phyloP scores from a whole-genome alignment of 2,888 invertebrate species.

The Herminia tarsipennalis region DNA sequence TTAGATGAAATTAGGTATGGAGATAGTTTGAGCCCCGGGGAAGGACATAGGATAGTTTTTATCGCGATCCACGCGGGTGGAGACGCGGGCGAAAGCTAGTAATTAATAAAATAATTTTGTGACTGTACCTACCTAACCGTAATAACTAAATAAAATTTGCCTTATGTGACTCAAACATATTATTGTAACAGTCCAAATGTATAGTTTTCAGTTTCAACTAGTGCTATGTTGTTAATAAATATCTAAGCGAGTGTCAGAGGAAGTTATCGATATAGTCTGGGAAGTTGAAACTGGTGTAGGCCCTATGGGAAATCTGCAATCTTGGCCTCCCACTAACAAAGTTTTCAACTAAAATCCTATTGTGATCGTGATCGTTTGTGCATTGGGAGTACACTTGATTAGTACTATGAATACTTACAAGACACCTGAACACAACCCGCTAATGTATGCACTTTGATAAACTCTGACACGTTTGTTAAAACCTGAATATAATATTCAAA shows the following conservation, averaged over 20 bases:
- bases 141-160: neutral
- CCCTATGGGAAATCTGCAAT: conserved; percentile 82
- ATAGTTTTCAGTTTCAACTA: conserved; percentile 30
- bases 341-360: conserved; percentile 84
- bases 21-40: no score
- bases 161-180: neutral
- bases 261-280: conserved; percentile 80
- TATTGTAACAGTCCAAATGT: neutral
- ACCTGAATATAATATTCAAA: no score
- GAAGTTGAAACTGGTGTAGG: conserved; percentile 79
- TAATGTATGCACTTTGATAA: no score
- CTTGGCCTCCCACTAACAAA: conserved; percentile 82
- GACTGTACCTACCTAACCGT: no score
- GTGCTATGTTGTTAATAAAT: conserved; percentile 57
- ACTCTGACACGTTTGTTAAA: no score
- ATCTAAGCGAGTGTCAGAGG: conserved; percentile 65
- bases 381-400: conserved; percentile 74
- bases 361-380: conserved; percentile 75
- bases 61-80: no score
- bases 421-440: conserved; percentile 18
- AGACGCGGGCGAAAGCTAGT: no score
- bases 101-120: no score
- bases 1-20: no score
- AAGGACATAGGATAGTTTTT: no score
- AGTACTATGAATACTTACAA: conserved; percentile 53